phyloP scores from a whole-genome alignment of 2,113 vertebrate genomes.

The Bombycilla garrulus region DNA sequence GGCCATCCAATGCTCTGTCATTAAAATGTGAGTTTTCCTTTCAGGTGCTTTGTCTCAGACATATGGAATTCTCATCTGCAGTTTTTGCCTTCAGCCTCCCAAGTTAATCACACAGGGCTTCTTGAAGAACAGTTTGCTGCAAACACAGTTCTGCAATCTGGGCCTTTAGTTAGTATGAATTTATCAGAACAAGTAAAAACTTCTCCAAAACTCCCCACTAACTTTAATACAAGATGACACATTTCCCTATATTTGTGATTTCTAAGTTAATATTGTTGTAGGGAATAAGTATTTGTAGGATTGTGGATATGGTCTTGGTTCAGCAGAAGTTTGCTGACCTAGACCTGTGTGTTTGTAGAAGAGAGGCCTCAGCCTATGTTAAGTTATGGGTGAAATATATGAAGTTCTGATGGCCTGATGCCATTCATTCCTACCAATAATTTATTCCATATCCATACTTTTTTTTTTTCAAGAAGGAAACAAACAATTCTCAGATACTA shows the following conservation, averaged over 20 bases:
- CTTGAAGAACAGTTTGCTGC: not conserved
- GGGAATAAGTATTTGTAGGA: not conserved
- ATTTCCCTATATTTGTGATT: not conserved
- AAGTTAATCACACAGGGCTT: conserved; percentile 26
- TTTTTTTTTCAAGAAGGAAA: conserved; percentile 9
- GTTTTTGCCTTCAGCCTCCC: conserved; percentile 2
- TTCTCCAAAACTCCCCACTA: not conserved
- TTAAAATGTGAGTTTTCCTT: conserved; percentile 54
- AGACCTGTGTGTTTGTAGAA: not conserved
- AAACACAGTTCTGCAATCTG: not conserved
- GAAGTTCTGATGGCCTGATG: not conserved
- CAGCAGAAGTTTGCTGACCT: not conserved
- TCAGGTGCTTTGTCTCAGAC: conserved; percentile 41
- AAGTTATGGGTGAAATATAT: not conserved
- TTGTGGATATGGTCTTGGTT: not conserved
- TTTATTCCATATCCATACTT: not conserved
- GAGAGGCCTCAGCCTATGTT: not conserved
- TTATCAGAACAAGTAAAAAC: not conserved
- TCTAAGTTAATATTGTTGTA: not conserved
- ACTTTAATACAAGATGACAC: not conserved
- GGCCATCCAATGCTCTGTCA: conserved; percentile 21
- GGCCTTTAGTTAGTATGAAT: not conserved
- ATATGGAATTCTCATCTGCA: conserved; percentile 51
- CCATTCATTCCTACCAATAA: not conserved
- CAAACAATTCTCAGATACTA: not conserved